phyloP scores from a whole-genome alignment of 1,140 invertebrate species.

The Diplogasteroides magnus region DNA sequence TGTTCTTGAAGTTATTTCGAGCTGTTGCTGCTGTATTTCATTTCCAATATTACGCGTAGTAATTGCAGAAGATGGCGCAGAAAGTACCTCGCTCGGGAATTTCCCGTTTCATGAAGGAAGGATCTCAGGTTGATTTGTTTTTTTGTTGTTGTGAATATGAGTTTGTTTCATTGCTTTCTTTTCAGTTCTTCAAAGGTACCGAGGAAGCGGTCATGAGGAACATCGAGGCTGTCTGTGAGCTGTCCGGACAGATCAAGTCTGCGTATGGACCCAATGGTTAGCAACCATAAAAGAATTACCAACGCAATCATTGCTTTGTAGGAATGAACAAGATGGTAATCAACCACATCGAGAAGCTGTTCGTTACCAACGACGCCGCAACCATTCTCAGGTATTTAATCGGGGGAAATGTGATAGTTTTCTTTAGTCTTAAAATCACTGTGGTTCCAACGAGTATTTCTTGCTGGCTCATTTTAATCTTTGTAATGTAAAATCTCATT shows the following conservation, averaged over 20 bases:
- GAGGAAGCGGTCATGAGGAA: conserved; percentile 95
- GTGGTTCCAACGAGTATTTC: too few relatives aligned
- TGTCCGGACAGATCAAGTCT: conserved; percentile 82
- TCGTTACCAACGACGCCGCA: conserved; percentile 97
- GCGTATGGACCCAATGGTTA: conserved; percentile 83
- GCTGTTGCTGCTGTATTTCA: too few relatives aligned
- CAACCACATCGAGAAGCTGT: conserved; percentile 95
- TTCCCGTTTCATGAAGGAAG: conserved; percentile 54
- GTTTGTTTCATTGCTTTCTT: conserved; percentile 32
- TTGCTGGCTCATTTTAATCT: too few relatives aligned
- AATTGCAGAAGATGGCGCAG: conserved; percentile 42
- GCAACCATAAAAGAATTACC: neutral
- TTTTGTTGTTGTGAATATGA: conserved; percentile 5
- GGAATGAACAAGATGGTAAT: conserved; percentile 99
- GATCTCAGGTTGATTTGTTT: conserved; percentile 39
- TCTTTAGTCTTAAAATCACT: too few relatives aligned
- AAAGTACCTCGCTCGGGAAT: conserved; percentile 51
- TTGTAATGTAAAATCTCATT: too few relatives aligned
- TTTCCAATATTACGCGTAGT: conserved; percentile 3
- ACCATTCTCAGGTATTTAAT: too few relatives aligned
- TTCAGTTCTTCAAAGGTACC: conserved; percentile 84
- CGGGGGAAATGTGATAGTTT: too few relatives aligned
- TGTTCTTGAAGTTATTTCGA: too few relatives aligned
- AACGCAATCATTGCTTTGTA: conserved; percentile 55
- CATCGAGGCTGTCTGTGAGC: conserved; percentile 89